Percentiles rank a stretch among this genome's conserved stretches.
phyloP scores from a whole-genome alignment of 2,797 vertebrate genomes.

The Coracias cyanogaster region DNA sequence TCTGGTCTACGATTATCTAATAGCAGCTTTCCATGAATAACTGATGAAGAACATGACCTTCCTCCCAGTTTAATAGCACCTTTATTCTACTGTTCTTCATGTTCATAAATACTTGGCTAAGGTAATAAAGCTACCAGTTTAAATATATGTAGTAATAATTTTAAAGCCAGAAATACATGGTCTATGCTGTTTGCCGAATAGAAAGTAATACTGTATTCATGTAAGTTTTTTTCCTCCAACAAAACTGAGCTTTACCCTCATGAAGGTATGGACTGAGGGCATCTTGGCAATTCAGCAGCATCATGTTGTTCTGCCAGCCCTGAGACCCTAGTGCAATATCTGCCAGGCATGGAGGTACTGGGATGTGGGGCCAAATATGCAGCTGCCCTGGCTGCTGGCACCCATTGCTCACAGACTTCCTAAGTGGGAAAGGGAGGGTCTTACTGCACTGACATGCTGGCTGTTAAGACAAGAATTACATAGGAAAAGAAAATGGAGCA shows the following conservation, averaged over 20 bases:
- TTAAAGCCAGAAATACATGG: background rate
- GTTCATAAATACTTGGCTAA: background rate
- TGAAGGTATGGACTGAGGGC: background rate
- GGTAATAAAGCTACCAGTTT: background rate
- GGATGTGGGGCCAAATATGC: background rate
- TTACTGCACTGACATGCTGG: background rate
- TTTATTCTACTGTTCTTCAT: background rate
- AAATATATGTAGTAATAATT: background rate
- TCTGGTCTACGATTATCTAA: background rate
- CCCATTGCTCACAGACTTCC: rapidly evolving
- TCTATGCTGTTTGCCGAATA: background rate
- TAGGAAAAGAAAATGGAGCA: background rate
- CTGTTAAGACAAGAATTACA: background rate
- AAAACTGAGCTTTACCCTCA: background rate
- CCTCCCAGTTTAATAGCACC: background rate
- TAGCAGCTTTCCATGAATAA: background rate
- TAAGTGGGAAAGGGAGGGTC: background rate
- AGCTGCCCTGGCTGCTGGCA: background rate
- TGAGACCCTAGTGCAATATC: background rate
- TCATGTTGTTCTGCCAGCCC: background rate
- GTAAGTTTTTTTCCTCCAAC: background rate
- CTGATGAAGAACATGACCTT: background rate
- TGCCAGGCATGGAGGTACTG: background rate
- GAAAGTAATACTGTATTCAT: background rate
- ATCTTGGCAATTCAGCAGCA: background rate